A percentile compares a stretch with the other conserved stretches of the same genome.
phyloP scores from a whole-genome alignment of 1,140 invertebrate species.

The Zaprionus gabonicus region DNA sequence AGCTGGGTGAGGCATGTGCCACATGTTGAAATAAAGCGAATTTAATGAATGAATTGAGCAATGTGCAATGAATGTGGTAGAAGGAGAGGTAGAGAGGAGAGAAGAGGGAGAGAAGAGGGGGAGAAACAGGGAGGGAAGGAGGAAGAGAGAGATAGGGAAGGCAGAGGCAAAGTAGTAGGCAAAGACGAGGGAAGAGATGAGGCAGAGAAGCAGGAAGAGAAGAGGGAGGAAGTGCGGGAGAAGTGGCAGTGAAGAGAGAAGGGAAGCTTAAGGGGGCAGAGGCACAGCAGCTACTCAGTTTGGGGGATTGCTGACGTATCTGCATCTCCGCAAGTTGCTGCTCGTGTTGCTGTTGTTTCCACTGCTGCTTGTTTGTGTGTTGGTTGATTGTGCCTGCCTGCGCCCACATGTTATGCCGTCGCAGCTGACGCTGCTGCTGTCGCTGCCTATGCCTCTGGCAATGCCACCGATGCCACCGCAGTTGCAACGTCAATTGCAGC shows the following conservation, averaged over 20 bases:
- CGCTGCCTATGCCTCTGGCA: conserved; percentile 2
- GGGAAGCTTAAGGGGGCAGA: not conserved
- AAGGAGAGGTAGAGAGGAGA: not conserved
- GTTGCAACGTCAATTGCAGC: conserved; percentile 34
- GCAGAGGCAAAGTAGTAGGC: too few species aligned
- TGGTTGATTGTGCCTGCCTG: conserved; percentile 22
- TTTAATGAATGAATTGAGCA: conserved; percentile 54
- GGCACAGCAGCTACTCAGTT: conserved; percentile 13
- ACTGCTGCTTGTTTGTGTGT: not conserved
- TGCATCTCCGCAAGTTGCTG: conserved; percentile 12
- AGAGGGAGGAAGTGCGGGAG: too few species aligned
- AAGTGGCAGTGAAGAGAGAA: not conserved
- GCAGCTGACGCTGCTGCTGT: conserved; percentile 24
- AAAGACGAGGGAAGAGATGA: too few species aligned
- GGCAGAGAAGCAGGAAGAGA: too few species aligned
- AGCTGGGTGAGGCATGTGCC: conserved; percentile 8
- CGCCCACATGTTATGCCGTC: conserved; percentile 17
- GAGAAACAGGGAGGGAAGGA: too few species aligned
- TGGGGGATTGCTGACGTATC: conserved; percentile 24
- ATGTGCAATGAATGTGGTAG: conserved; percentile 14
- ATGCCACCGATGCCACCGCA: conserved; percentile 21
- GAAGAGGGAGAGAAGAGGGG: too few species aligned
- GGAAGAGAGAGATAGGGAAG: too few species aligned
- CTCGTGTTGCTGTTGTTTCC: not conserved
- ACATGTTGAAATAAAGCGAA: conserved; percentile 55